Evolutionary conservation across 2,888 invertebrate species (phyloP), one percentile per base, ranked within the genome.

Genomic region (Eugnorisma glareosa): DNA sequence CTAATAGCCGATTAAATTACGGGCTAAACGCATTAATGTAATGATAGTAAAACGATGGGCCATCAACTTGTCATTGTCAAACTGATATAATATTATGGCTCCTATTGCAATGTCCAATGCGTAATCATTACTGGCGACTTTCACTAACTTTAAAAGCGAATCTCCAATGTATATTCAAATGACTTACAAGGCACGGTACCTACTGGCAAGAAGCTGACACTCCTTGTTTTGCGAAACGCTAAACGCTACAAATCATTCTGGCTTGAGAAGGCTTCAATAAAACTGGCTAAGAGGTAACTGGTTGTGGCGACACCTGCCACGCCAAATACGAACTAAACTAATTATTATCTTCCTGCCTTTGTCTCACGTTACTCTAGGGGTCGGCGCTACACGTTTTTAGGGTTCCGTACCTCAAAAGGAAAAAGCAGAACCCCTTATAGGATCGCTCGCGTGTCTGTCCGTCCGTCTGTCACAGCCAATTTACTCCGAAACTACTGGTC

Each of bases 1-100:
- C 54, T 73, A 67, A 76, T 48, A 57, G 37, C 59, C 24, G 18
- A 59, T 43, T 77, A 35, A 73, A n/a, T 63, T 40, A 51, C 40
- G 15, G 67, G 48, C 57, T 66, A 40, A 66, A 79, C 18, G 59
- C 73, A 79, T 78, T 79, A 24, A 48, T 66, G 43, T 72, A 67
- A 73, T 37, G 51, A 61, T n/a, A 63, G 73, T 54, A 67, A 45
- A 79, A 64, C 15, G 45, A 35, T 64, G 45, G 13, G 21, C 37
- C 51, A 73, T 79, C 43, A 79, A 54, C 59, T 61, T 73, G 51
- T 79, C 28, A 54, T 1, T 79, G 28, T 54, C 80, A 67, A 72
- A 24, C 18, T 54, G 59, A 13, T 43, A 11, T 59, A 51, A 10
- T 24, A 43, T 35, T 24, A 43, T 35, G 24, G 1, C 28, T 59